These are phyloP conservation scores for Prionace glauca DNA, from an alignment of 2,797 vertebrate species.

Conservation along the genomic window DNA sequence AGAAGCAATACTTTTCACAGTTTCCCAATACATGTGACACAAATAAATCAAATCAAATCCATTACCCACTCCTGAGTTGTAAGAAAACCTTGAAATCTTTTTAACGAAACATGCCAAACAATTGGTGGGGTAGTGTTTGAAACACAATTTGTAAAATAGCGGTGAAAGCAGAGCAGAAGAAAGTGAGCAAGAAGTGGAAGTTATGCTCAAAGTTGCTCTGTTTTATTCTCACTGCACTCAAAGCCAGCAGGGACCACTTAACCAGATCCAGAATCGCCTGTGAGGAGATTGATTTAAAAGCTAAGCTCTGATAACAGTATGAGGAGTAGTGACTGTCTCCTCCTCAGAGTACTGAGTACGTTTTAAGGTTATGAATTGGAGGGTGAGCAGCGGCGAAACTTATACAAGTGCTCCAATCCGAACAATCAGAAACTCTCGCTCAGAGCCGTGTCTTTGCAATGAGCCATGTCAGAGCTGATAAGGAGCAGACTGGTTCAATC, in stretches of 20 bases:
- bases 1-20: too few relatives aligned
- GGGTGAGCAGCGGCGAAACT: background rate
- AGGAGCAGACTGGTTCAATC: background rate
- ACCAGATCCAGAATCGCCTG: background rate
- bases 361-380: background rate
- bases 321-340: background rate
- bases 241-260: background rate
- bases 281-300: background rate
- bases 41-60: too few relatives aligned
- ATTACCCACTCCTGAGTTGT: too few relatives aligned
- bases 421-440: background rate
- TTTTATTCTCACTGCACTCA: background rate
- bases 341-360: background rate
- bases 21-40: too few relatives aligned
- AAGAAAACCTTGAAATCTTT: background rate
- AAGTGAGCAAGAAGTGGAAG: background rate
- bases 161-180: too few relatives aligned
- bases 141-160: background rate
- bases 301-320: background rate
- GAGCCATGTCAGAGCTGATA: background rate
- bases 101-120: background rate
- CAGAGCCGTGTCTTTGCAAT: background rate
- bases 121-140: background rate
- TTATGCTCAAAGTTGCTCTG: background rate
- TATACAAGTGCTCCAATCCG: background rate